Conservation (phyloP, 2,888 invertebrate genomes). For the Leucophenga maculata region DNA sequence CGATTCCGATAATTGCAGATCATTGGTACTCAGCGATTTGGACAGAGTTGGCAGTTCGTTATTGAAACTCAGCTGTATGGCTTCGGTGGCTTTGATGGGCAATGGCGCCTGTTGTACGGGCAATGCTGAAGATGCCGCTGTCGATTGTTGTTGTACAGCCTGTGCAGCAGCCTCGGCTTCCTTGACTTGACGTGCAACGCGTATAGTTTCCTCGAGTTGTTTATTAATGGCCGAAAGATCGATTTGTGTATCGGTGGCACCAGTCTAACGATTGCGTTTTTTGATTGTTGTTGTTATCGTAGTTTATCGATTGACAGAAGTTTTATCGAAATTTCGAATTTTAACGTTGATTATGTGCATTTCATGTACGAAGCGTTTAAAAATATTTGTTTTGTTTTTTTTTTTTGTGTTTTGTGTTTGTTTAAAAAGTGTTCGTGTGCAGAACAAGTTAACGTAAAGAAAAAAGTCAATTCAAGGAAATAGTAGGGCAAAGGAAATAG, state of each 20-base stretch:
- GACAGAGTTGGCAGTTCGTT: conserved; percentile 59
- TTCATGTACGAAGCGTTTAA: conserved; percentile 25
- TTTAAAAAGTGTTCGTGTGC: conserved; percentile 26
- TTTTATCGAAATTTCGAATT: conserved; percentile 49
- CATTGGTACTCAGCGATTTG: conserved; percentile 56
- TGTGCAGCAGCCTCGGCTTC: conserved; percentile 68
- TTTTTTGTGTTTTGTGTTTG: conserved; percentile 28
- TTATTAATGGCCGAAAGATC: conserved; percentile 71
- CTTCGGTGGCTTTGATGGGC: conserved; percentile 53
- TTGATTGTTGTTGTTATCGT: conserved; percentile 24
- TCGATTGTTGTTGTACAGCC: conserved; percentile 45
- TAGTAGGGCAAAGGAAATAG: neutral
- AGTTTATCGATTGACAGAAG: conserved; percentile 23
- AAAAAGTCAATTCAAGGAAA: neutral
- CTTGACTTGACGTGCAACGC: conserved; percentile 72
- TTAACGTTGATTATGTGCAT: conserved; percentile 50
- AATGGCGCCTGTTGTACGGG: conserved; percentile 55
- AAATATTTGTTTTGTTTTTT: conserved; percentile 6
- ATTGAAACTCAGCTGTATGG: conserved; percentile 68
- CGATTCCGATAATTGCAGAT: conserved; percentile 76
- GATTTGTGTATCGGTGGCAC: conserved; percentile 70
- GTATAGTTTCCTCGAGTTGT: conserved; percentile 71
- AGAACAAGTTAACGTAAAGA: neutral
- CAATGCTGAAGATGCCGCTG: conserved; percentile 14
- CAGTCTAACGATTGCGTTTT: conserved; percentile 54